Evolutionary conservation across 2,888 invertebrate genomes (phyloP).

Genomic region (Doris montereyensis): DNA sequence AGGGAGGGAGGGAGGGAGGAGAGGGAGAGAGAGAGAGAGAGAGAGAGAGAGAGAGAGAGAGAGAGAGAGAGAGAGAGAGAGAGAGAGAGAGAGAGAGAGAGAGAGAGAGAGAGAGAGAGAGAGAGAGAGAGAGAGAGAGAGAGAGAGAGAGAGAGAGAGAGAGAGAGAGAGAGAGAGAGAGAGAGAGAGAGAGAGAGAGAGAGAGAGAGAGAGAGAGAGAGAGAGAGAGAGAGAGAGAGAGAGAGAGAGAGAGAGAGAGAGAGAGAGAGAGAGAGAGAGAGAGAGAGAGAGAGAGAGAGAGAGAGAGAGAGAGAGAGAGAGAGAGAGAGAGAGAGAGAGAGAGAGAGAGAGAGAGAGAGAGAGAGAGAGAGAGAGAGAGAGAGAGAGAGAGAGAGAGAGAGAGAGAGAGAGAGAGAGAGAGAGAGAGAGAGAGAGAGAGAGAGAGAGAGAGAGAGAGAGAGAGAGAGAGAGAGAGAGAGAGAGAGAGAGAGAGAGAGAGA

Average conservation of each 20-base stretch:
- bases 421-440: not conserved
- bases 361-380: not conserved
- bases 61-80: too few species aligned
- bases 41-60: too few species aligned
- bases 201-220: not conserved
- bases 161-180: not conserved
- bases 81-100: too few species aligned
- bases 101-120: too few species aligned
- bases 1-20: too few species aligned
- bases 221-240: not conserved
- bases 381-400: too few species aligned
- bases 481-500: not conserved
- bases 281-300: not conserved
- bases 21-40: too few species aligned
- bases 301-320: not conserved
- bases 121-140: too few species aligned
- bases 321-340: not conserved
- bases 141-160: too few species aligned
- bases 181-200: not conserved
- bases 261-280: not conserved
- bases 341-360: not conserved
- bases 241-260: not conserved
- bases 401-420: not conserved
- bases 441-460: not conserved
- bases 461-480: not conserved